These are phyloP conservation scores for Zaprionus capensis DNA, from an alignment of 1,140 invertebrate genomes.

Conservation along the genomic window DNA sequence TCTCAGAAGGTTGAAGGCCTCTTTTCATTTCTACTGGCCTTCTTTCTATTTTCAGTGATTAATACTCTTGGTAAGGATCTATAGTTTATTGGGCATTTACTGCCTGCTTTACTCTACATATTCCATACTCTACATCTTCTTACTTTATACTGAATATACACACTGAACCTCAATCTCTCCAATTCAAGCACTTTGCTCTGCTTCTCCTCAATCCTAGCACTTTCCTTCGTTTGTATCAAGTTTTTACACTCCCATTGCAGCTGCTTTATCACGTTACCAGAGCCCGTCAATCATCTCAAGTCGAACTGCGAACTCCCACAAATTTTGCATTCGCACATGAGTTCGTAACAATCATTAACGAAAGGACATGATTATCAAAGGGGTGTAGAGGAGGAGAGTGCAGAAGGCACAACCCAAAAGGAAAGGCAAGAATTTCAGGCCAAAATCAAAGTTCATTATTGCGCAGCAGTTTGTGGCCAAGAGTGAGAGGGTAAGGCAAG, in stretches of 20 bases:
- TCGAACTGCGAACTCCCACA: neutral
- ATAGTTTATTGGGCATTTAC: too few species aligned
- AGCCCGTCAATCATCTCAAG: conserved; percentile 17
- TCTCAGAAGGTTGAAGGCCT: too few species aligned
- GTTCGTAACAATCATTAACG: conserved; percentile 29
- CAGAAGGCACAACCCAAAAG: neutral
- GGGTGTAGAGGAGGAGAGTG: neutral
- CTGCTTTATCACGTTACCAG: neutral
- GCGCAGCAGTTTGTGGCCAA: conserved; percentile 9
- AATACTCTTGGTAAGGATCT: too few species aligned
- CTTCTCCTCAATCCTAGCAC: too few species aligned
- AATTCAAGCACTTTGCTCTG: too few species aligned
- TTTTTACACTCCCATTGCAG: neutral
- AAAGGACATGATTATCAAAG: neutral
- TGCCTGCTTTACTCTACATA: too few species aligned
- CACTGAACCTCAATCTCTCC: too few species aligned
- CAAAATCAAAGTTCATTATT: conserved; percentile 73
- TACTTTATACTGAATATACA: too few species aligned
- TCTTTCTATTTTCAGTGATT: too few species aligned
- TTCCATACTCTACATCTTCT: too few species aligned
- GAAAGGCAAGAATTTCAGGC: neutral
- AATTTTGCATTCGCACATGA: neutral
- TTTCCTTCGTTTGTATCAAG: too few species aligned
- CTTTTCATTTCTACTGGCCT: too few species aligned
- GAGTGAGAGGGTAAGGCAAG: conserved; percentile 11